Conservation (phyloP, 2,113 vertebrate genomes). For the Sus scrofa region DNA sequence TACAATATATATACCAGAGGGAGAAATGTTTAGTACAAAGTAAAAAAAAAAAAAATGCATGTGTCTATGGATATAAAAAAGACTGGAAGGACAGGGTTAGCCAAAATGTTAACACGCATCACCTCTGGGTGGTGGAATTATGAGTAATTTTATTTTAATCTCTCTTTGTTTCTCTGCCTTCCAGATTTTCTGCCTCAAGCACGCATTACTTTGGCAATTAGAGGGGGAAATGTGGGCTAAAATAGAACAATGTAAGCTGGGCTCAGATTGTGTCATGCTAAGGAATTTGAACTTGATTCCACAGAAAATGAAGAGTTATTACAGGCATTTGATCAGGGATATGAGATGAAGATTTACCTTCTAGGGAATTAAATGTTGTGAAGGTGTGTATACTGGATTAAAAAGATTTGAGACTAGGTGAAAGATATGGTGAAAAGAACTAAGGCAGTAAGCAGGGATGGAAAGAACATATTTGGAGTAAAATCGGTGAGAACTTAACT, state of each 20-base stretch:
- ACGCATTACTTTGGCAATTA: constrained; percentile 58
- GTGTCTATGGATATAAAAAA: background rate
- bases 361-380: background rate
- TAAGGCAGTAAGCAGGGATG: background rate
- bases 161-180: constrained; percentile 59
- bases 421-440: background rate
- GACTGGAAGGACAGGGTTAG: background rate
- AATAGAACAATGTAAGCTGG: constrained; percentile 49
- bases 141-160: constrained; percentile 66
- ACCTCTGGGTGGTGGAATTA: constrained; percentile 51
- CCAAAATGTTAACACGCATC: constrained; percentile 45
- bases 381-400: background rate
- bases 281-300: constrained; percentile 33
- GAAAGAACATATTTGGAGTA: background rate
- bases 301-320: constrained; percentile 59
- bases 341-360: background rate
- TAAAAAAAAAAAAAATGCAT: constrained; percentile 25
- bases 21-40: constrained; percentile 31
- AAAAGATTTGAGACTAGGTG: background rate
- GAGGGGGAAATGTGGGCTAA: background rate
- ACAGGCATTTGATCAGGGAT: background rate
- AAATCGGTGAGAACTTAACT: background rate
- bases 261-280: constrained; percentile 18
- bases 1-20: constrained; percentile 4
- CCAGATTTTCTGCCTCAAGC: constrained; percentile 66